phyloP scores from a whole-genome alignment of 2,797 vertebrate species.

The Cirrhinus molitorella region DNA sequence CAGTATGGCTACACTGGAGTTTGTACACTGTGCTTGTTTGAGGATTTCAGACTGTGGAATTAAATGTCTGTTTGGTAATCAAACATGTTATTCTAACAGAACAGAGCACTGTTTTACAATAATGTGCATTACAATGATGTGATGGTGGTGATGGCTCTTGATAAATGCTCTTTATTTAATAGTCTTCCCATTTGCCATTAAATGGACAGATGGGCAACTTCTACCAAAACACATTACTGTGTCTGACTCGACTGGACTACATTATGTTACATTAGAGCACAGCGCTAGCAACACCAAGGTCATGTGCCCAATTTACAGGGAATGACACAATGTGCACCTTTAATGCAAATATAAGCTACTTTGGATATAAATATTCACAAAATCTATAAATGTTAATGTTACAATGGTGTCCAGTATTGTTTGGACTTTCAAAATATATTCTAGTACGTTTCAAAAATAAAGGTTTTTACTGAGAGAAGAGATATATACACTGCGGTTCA shows the following conservation, averaged over 20 bases:
- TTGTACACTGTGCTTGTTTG: not conserved
- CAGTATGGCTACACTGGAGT: not conserved
- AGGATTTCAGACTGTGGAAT: not conserved
- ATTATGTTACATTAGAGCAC: slow-evolving; percentile 15
- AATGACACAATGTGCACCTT: not conserved
- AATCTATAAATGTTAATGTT: not conserved
- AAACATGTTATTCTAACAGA: slow-evolving; percentile 11
- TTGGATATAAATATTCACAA: not conserved
- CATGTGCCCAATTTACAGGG: not conserved
- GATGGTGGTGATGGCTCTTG: slow-evolving; percentile 14
- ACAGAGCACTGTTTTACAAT: not conserved
- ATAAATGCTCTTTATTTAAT: slow-evolving; percentile 29
- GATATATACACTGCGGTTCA: too few species aligned
- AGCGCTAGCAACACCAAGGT: not conserved
- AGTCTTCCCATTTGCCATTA: slow-evolving; percentile 12
- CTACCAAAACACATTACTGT: slow-evolving; percentile 26
- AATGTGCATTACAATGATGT: not conserved
- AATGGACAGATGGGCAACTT: slow-evolving; percentile 25
- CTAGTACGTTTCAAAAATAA: too few species aligned
- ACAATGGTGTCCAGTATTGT: not conserved
- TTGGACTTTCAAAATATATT: not conserved
- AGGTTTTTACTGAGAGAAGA: too few species aligned
- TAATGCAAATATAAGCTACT: not conserved
- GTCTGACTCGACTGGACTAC: not conserved
- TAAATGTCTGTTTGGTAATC: slow-evolving; percentile 15